Evolutionary conservation across 2,797 vertebrate species (phyloP).

Genomic region (Anguilla anguilla): DNA sequence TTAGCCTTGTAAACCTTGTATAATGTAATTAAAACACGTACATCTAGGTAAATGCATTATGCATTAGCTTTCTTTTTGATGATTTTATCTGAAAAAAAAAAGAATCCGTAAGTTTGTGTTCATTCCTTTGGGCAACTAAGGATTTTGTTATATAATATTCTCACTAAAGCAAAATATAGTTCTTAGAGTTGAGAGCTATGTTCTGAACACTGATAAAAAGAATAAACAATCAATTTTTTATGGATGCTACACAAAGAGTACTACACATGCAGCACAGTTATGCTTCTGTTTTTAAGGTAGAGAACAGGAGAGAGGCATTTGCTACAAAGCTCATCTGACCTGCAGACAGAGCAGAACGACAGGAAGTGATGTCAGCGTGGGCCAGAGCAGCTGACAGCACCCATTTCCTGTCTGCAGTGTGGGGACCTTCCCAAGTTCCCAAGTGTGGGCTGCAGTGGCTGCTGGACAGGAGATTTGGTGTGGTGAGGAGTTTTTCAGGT

Average conservation of each 20-base stretch:
- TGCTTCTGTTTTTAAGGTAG: not conserved
- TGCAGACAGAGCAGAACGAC: conserved; percentile 56
- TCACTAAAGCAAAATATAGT: conserved; percentile 1
- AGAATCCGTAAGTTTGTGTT: not conserved
- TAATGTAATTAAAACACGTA: not conserved
- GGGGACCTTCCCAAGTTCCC: conserved; percentile 26
- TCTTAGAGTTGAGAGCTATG: not conserved
- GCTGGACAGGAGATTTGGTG: not conserved
- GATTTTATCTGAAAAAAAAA: not conserved
- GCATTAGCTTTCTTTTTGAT: not conserved
- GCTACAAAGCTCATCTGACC: conserved; percentile 49
- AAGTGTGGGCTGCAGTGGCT: not conserved
- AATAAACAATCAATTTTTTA: not conserved
- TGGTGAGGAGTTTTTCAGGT: conserved; percentile 33
- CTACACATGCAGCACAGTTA: not conserved
- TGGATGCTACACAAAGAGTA: no score
- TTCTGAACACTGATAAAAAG: not conserved
- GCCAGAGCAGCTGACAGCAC: conserved; percentile 21
- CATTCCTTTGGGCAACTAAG: not conserved
- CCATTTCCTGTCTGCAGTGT: conserved; percentile 34
- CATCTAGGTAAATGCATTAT: not conserved
- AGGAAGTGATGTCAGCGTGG: conserved; percentile 61
- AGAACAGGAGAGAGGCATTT: not conserved
- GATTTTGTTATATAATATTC: not conserved
- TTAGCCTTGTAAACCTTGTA: not conserved